These are phyloP conservation scores for Squalus acanthias DNA, from an alignment of 2,797 vertebrate species.

Conservation along the genomic window DNA sequence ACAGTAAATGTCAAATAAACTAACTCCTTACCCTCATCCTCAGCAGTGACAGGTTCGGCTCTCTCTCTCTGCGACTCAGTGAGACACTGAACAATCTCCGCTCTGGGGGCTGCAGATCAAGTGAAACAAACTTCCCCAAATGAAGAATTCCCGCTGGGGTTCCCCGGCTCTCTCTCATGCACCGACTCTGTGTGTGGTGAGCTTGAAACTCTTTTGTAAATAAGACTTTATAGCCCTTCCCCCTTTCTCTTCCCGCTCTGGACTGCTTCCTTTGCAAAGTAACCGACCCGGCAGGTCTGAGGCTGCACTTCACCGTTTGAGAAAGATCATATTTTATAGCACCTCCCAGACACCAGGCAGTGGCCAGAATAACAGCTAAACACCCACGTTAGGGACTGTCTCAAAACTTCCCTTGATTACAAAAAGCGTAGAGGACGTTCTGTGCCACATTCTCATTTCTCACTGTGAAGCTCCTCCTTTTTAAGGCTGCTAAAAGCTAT, in stretches of 20 bases:
- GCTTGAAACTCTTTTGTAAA: background rate
- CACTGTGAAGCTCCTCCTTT: too few relatives aligned
- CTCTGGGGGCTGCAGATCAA: background rate
- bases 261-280: background rate
- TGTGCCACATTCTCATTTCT: background rate
- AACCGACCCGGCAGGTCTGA: background rate
- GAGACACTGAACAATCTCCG: too few relatives aligned
- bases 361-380: background rate
- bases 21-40: conserved; percentile 31
- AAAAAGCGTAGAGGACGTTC: background rate
- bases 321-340: background rate
- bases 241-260: background rate
- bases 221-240: conserved; percentile 4
- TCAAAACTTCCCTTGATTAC: background rate
- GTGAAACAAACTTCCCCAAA: background rate
- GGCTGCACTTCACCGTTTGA: background rate
- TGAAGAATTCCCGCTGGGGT: background rate
- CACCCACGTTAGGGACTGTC: background rate
- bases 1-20: background rate
- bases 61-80: background rate
- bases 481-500: background rate
- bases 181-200: too few relatives aligned
- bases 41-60: background rate
- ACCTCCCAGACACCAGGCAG: background rate
- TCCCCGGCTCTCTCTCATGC: background rate